phyloP scores from a whole-genome alignment of 2,113 vertebrate species.

The Cricetomys ansorgei region DNA sequence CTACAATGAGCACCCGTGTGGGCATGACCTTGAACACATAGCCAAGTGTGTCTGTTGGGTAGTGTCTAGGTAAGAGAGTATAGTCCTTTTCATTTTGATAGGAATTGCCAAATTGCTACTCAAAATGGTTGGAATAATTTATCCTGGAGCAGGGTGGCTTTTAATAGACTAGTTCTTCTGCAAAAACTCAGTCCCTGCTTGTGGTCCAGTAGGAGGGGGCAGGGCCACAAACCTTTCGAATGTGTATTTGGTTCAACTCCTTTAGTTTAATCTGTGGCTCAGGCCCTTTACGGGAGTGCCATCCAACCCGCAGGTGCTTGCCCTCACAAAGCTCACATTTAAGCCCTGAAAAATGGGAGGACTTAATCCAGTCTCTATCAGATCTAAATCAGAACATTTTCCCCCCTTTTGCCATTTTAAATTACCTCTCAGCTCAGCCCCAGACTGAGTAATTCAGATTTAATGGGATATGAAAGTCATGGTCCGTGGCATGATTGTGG shows the following conservation, averaged over 20 bases:
- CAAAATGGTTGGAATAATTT: constrained; percentile 32
- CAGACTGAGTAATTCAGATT: constrained; percentile 85
- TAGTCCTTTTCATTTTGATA: constrained; percentile 33
- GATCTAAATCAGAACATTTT: constrained; percentile 78
- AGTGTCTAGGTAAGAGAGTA: constrained; percentile 26
- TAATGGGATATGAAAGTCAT: constrained; percentile 83
- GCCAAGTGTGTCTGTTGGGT: constrained; percentile 40
- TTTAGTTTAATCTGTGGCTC: constrained; percentile 56
- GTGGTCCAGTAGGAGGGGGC: neutral
- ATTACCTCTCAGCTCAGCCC: constrained; percentile 82
- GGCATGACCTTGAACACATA: neutral
- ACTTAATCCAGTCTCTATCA: constrained; percentile 77
- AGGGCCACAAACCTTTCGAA: neutral
- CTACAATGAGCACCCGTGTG: neutral
- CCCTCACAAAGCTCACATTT: constrained; percentile 63
- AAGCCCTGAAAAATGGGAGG: constrained; percentile 76
- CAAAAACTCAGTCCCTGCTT: neutral
- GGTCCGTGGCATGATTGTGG: constrained; percentile 82
- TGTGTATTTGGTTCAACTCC: neutral
- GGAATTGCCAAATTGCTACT: constrained; percentile 31
- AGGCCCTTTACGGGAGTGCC: neutral
- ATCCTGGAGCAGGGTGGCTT: neutral
- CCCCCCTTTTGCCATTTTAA: constrained; percentile 80
- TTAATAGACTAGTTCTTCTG: neutral
- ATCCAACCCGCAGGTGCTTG: neutral